Percentiles rank a stretch among this genome's conserved stretches.
These are phyloP conservation scores for Microctenopoma lineatum DNA, from an alignment of 2,797 vertebrate genomes.

Conservation along the genomic window DNA sequence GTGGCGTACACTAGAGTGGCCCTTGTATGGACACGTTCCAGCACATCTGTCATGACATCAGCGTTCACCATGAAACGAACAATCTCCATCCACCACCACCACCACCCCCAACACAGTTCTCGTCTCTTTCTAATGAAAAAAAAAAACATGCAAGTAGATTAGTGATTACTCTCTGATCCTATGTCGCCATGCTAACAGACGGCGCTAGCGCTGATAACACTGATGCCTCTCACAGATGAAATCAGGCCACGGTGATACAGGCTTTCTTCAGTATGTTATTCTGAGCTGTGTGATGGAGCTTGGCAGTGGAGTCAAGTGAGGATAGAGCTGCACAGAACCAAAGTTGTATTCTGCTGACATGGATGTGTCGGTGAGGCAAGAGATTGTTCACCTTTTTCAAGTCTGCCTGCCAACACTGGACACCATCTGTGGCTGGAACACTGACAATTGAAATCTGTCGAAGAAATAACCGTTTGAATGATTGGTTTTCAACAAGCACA, in stretches of 20 bases:
- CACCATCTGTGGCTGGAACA: constrained; percentile 23
- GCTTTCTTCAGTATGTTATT: constrained; percentile 23
- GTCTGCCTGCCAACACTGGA: constrained; percentile 18
- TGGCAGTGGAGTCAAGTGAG: constrained; percentile 17
- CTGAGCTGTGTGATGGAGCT: constrained; percentile 12
- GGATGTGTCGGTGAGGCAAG: constrained; percentile 14
- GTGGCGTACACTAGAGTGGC: constrained; percentile 65
- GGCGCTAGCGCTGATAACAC: constrained; percentile 14
- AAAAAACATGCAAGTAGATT: constrained; percentile 39
- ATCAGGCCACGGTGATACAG: constrained; percentile 27
- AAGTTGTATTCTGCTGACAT: constrained; percentile 13
- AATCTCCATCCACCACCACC: neutral
- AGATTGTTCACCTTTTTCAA: constrained; percentile 21
- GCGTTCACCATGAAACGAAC: constrained; percentile 55
- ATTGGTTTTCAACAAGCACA: constrained; percentile 46
- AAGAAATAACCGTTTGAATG: constrained; percentile 40
- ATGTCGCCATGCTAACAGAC: constrained; percentile 18
- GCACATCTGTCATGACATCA: constrained; percentile 68
- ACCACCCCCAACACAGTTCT: neutral
- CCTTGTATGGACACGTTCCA: constrained; percentile 73
- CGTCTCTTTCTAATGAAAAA: constrained; percentile 51
- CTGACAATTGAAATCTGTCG: constrained; percentile 34
- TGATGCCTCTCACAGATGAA: constrained; percentile 30
- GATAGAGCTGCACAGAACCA: constrained; percentile 32
- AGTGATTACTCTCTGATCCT: constrained; percentile 26